These are phyloP conservation scores for Diphyllodes magnificus DNA, from an alignment of 2,113 vertebrate species.

Conservation along the genomic window DNA sequence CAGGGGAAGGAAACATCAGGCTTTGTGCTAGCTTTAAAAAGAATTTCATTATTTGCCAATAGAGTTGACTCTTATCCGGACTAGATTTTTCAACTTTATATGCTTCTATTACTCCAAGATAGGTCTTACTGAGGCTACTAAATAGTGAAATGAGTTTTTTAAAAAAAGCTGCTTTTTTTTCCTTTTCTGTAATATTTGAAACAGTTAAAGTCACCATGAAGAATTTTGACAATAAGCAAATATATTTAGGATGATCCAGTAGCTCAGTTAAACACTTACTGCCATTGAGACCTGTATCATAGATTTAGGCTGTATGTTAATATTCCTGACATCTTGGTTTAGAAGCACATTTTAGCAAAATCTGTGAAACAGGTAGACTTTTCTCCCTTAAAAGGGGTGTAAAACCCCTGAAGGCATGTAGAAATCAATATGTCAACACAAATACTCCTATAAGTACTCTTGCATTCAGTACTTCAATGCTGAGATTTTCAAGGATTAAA, in stretches of 20 bases:
- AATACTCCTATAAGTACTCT: not conserved
- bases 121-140: not conserved
- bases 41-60: not conserved
- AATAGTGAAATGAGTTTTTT: not conserved
- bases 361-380: rapidly evolving
- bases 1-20: not conserved
- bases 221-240: not conserved
- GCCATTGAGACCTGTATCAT: not conserved
- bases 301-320: not conserved
- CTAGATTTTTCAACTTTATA: not conserved
- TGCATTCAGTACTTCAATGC: not conserved
- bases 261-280: not conserved
- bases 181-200: not conserved
- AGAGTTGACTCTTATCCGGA: not conserved
- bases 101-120: not conserved
- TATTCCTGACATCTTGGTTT: not conserved
- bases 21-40: not conserved
- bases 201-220: not conserved
- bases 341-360: not conserved
- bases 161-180: not conserved
- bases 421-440: not conserved
- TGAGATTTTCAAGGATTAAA: not conserved
- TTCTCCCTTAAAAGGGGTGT: not conserved
- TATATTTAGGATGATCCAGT: not conserved
- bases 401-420: not conserved